Conservation (phyloP, 2,797 vertebrate genomes). For the Microcaecilia unicolor region DNA sequence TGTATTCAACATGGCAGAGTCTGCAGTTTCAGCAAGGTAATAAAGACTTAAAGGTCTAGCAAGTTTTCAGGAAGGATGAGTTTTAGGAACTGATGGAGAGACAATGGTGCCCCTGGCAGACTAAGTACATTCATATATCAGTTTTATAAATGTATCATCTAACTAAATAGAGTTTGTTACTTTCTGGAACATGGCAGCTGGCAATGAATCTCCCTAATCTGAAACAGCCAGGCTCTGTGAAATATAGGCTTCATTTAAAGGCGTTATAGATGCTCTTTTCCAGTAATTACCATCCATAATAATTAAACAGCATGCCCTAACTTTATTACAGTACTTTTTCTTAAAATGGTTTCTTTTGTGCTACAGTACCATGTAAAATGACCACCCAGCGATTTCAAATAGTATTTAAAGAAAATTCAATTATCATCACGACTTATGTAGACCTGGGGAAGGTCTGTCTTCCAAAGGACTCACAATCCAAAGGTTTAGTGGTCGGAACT, state of each 20-base stretch:
- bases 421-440: no score
- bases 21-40: no score
- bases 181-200: background rate
- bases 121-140: constrained; percentile 1
- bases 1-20: no score
- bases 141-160: background rate
- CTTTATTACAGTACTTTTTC: no score
- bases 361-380: no score
- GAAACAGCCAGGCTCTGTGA: constrained; percentile 7
- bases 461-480: no score
- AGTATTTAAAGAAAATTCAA: no score
- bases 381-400: no score
- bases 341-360: no score
- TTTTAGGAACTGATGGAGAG: constrained; percentile 7
- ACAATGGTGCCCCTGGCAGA: background rate
- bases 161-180: background rate
- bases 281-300: background rate
- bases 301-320: constrained; percentile 17
- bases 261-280: background rate
- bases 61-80: constrained; percentile 3
- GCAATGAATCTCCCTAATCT: background rate
- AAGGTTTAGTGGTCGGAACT: no score
- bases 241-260: constrained; percentile 8
- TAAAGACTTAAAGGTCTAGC: constrained; percentile 3
- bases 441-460: no score